Conservation (phyloP, 2,113 vertebrate species). For the Hypomesus transpacificus region DNA sequence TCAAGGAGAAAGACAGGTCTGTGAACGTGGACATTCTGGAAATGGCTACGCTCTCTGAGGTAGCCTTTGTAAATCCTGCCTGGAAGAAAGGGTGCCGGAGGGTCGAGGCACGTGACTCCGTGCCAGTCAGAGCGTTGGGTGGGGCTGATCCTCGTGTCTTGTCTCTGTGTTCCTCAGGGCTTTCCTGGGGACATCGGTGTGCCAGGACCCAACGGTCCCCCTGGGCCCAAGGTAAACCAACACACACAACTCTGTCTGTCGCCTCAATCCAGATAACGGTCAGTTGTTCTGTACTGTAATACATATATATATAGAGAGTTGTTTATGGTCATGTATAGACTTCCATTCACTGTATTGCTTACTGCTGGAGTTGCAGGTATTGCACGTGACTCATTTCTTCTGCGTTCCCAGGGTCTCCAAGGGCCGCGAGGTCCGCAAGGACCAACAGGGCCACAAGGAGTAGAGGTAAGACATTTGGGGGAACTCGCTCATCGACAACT, state of each 20-base stretch:
- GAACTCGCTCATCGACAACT: too few relatives aligned
- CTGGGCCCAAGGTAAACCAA: slow-evolving; percentile 86
- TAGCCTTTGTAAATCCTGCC: too few relatives aligned
- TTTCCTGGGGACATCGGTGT: slow-evolving; percentile 97
- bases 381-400: not conserved
- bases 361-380: too few relatives aligned
- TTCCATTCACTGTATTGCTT: too few relatives aligned
- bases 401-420: slow-evolving; percentile 78
- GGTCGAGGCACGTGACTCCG: slow-evolving; percentile 10
- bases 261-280: too few relatives aligned
- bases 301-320: too few relatives aligned
- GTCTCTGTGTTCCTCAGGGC: slow-evolving; percentile 73
- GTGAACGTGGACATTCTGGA: too few relatives aligned
- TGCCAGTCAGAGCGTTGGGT: slow-evolving; percentile 3
- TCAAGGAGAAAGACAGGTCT: too few relatives aligned
- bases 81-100: too few relatives aligned
- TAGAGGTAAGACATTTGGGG: slow-evolving; percentile 75
- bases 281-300: too few relatives aligned
- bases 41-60: too few relatives aligned
- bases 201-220: slow-evolving; percentile 91
- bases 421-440: slow-evolving; percentile 85
- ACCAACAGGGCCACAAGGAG: slow-evolving; percentile 85
- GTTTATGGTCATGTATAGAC: too few relatives aligned
- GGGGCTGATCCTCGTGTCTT: not conserved
- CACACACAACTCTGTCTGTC: slow-evolving; percentile 10